Evolutionary conservation across 2,113 vertebrate genomes (phyloP), one percentile per base, ranked within the genome.

Genomic region (Colius striatus): DNA sequence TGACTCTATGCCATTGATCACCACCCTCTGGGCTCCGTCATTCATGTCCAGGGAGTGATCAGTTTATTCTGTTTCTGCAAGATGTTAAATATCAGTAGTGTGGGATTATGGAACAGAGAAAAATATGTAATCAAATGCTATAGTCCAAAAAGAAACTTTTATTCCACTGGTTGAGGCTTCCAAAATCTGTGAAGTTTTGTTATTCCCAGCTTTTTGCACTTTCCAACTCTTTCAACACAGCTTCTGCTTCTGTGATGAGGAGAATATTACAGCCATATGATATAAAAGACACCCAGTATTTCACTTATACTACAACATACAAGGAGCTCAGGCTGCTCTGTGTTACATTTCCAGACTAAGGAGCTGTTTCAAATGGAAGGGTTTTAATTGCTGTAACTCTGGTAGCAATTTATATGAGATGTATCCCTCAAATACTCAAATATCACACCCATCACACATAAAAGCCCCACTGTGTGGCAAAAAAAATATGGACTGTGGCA

Each of bases 381-480:
- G 7, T 45, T 91, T 66, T 13, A 43, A 51, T 67, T 41, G 4
- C n/a, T 22, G 5, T 34, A 51, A 1, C 71, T 50, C 47, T 45
- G 34, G 43, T 10, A 54, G 34, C 16, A 51, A 38, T 55, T 76
- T 36, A 41, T 55, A 7, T 55, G 50, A 80, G 30, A 10, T 14
- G 2, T 3, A 30, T 41, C 66, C 25, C 53, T 75, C 53, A 29
- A 3, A 2, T 11, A 10, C 17, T 43, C 34, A 68, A 82, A 32
- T 7, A 57, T 27, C 34, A 19, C 58, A 53, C 10, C 34, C 30
- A 9, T 6, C 41, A 41, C 16, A 32, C 27, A 26, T 29, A 58
- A 54, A 3, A 55, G 1, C 9, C 7, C 2, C 14, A 5, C 8
- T 29, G 13, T 2, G 29, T 0, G 5, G 2, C 55, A 43, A 16